Base-by-base conservation (phyloP, 2,113 vertebrate genomes). In the Picathartes gymnocephalus region DNA sequence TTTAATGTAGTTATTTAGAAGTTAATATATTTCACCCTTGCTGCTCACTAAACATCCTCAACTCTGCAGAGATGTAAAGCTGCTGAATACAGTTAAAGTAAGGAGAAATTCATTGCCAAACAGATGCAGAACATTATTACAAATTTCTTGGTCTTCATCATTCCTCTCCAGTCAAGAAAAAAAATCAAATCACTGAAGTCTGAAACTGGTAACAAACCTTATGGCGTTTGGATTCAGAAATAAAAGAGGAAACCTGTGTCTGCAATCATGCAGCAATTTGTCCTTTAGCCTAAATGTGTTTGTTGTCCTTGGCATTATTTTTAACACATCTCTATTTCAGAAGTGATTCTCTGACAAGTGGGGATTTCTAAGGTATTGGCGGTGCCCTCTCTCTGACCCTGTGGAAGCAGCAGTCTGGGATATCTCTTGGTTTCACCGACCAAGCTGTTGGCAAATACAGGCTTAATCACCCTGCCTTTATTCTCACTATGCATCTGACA, bases 101-200 rank as follows among this genome's bases (percentile, higher is more conserved):
- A 79, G 54, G 33, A 81, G 25, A 90, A 91, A 65, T 22, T 70
- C 44, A 93, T 81, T 88, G 93, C 93, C 94, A 95, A 95, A 91
- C 90, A 96, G 86, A 95, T 96, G 92, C 88, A 91, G 60, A 93
- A 80, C 37, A 84, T 95, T 84, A 91, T 91, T 92, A 51, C n/a
- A 90, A 83, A 91, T 88, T 93, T 91, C 50, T 95, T 95, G 60
- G 23, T 96, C 92, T 91, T 86, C 61, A 81, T 84, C 17, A 61
- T 95, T 93, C 37, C 35, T 84, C 74, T 87, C n/a, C 76, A 73
- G 61, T 88, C 78, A 90, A 93, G 68, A 76, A 88, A 93, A 35
- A 65, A 51, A 91, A 86, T n/a, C 9, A 74, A 78, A 60, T 51
- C 71, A 71, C 2, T 91, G 45, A 73, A 92, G 54, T 60, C 71